Evolutionary conservation across 2,113 vertebrate species (phyloP).

Genomic region (Gopherus flavomarginatus): DNA sequence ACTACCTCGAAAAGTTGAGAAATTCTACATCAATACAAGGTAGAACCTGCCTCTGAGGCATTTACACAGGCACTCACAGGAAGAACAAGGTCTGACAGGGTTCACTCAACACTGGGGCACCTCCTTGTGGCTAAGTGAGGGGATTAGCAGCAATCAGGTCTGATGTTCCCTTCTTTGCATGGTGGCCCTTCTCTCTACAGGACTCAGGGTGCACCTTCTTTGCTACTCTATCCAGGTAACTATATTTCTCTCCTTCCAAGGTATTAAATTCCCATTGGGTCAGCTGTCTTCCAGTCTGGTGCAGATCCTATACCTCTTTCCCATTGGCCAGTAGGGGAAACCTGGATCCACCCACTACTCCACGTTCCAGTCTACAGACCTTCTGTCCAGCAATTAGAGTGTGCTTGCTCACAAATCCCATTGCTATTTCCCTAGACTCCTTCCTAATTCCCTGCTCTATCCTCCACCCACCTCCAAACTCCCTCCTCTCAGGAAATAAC

Average conservation of each 20-base stretch:
- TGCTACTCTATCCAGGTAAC: not conserved
- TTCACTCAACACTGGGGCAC: not conserved
- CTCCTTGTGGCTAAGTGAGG: not conserved
- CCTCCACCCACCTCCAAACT: not conserved
- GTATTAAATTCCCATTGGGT: not conserved
- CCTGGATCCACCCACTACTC: not conserved
- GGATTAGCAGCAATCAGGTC: not conserved
- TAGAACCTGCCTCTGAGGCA: not conserved
- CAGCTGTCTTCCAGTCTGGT: not conserved
- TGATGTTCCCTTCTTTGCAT: not conserved
- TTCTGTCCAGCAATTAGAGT: not conserved
- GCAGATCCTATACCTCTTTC: not conserved
- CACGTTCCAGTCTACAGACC: not conserved
- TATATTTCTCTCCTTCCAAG: not conserved
- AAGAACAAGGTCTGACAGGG: not conserved
- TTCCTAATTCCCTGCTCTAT: not conserved
- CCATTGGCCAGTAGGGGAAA: not conserved
- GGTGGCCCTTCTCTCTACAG: not conserved
- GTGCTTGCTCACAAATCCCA: not conserved
- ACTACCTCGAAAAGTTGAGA: not conserved
- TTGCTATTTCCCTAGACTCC: not conserved
- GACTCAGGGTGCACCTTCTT: not conserved
- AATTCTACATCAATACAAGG: not conserved
- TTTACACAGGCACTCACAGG: not conserved
- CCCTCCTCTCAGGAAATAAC: not conserved